These are phyloP conservation scores for Martes flavigula DNA, from an alignment of 2,797 vertebrate species.

Conservation along the genomic window DNA sequence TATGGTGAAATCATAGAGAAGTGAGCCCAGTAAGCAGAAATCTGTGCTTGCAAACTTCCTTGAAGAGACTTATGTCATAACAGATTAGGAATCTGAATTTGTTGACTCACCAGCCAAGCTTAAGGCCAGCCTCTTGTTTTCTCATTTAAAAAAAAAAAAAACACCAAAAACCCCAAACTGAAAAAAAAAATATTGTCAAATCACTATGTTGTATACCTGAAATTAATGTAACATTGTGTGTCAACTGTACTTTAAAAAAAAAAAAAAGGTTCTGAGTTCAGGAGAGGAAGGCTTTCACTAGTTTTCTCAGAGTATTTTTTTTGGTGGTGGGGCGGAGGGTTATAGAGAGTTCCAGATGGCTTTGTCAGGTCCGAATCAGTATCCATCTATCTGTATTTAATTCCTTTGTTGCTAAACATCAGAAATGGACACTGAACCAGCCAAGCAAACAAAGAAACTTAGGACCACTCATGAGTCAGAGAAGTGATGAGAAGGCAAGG, in stretches of 20 bases:
- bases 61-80: neutral
- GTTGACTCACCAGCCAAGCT: neutral
- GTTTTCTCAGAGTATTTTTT: neutral
- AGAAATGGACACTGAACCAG: neutral
- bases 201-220: neutral
- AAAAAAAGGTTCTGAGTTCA: neutral
- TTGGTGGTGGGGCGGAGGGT: neutral
- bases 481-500: neutral
- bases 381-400: neutral
- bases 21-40: neutral
- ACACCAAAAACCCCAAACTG: neutral
- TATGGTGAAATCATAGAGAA: neutral
- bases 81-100: neutral
- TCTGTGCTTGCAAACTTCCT: neutral
- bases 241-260: neutral
- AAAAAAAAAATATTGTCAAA: neutral
- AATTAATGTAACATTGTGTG: neutral
- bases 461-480: neutral
- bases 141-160: neutral
- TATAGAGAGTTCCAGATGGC: neutral
- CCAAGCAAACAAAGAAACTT: neutral
- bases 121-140: neutral
- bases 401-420: neutral
- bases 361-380: neutral
- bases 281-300: neutral